phyloP scores from a whole-genome alignment of 2,888 invertebrate genomes.

The Amphipyra berbera region DNA sequence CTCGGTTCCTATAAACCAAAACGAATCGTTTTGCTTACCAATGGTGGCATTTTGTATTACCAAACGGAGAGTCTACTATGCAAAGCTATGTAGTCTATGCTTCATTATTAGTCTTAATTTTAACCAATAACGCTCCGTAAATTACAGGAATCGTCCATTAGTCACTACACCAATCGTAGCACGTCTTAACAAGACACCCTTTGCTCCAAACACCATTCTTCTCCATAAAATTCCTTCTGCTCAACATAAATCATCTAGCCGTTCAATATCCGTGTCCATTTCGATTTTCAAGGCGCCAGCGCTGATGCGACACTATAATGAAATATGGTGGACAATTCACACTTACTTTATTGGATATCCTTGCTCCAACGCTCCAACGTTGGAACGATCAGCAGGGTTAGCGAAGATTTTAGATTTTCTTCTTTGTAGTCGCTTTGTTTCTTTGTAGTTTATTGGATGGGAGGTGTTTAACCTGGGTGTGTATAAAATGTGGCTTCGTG shows the following conservation, averaged over 20 bases:
- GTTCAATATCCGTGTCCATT: constrained; percentile 56
- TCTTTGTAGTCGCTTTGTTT: constrained; percentile 17
- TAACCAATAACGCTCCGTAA: too few relatives aligned
- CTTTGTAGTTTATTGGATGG: constrained; percentile 11
- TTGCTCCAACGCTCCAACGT: constrained; percentile 29
- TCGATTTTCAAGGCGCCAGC: constrained; percentile 49
- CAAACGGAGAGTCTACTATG: too few relatives aligned
- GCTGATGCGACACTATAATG: constrained; percentile 61
- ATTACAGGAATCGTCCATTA: too few relatives aligned
- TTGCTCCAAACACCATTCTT: constrained; percentile 7
- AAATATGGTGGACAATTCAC: constrained; percentile 59
- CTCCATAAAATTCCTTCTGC: constrained; percentile 37
- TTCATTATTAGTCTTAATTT: too few relatives aligned
- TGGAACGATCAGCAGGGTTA: constrained; percentile 32
- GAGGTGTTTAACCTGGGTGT: constrained; percentile 5
- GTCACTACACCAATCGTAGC: too few relatives aligned
- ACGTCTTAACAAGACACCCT: constrained; percentile 1
- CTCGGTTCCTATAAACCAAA: too few relatives aligned
- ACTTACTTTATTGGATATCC: constrained; percentile 57
- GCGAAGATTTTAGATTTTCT: constrained; percentile 38
- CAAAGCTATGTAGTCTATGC: too few relatives aligned
- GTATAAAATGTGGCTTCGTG: background rate
- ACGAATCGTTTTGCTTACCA: too few relatives aligned
- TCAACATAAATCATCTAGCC: constrained; percentile 51
- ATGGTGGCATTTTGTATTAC: too few relatives aligned